These are phyloP conservation scores for Drosophila tani DNA, from an alignment of 1,140 invertebrate genomes.

Conservation along the genomic window DNA sequence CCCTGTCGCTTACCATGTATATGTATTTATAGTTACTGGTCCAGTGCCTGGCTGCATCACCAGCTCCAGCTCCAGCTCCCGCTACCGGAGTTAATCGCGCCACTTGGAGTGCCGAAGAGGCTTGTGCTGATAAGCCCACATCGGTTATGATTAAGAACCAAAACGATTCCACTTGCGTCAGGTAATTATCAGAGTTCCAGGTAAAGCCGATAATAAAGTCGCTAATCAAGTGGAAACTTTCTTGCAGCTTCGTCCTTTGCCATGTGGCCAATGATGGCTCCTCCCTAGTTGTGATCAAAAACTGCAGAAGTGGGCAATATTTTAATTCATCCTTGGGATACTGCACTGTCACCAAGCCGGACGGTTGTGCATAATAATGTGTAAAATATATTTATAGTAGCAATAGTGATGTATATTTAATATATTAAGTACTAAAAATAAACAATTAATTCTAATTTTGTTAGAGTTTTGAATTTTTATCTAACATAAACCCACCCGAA, in stretches of 20 bases:
- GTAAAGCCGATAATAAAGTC: too few relatives aligned
- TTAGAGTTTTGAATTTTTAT: background rate
- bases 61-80: background rate
- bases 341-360: conserved; percentile 7
- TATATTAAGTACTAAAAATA: background rate
- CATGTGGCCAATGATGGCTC: background rate
- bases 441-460: too few relatives aligned
- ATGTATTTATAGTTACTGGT: conserved; percentile 7
- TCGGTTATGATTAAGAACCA: conserved; percentile 20
- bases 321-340: background rate
- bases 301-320: conserved; percentile 4
- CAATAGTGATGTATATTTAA: background rate
- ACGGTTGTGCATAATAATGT: conserved; percentile 1
- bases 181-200: conserved; percentile 21
- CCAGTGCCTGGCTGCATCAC: conserved; percentile 5
- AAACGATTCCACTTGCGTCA: conserved; percentile 37
- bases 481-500: background rate
- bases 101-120: conserved; percentile 25
- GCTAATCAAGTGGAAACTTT: conserved; percentile 1
- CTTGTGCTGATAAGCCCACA: conserved; percentile 15
- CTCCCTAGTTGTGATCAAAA: conserved; percentile 2
- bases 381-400: background rate
- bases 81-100: background rate
- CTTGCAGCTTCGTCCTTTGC: conserved; percentile 22
- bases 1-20: background rate